Evolutionary conservation across 1,140 invertebrate genomes (phyloP), one percentile per base, ranked within the genome.

Genomic region (Ctenoplectra terminalis): DNA sequence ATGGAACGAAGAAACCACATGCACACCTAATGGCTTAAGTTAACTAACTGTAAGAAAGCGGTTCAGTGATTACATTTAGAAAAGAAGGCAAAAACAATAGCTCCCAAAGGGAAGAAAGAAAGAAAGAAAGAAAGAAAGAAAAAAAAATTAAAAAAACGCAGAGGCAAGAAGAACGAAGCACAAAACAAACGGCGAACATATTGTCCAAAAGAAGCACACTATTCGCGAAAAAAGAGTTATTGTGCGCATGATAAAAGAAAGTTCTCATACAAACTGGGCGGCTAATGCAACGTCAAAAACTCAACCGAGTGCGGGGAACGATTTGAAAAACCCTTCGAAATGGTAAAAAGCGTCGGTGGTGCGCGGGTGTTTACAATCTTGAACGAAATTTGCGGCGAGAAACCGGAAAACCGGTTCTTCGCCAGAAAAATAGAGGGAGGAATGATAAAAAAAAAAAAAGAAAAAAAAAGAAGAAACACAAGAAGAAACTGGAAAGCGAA

Each of bases 301-400:
- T 37, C 34, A 15, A 76, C 34, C 60, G 20, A n/a, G 71, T 23
- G 40, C 23, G 11, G 17, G 40, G 7, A 73, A 74, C 56, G 43
- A 61, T 74, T 66, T 29, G 73, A 54, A 76, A 60, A 66, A 64
- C 23, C 8, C 3, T 37, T 61, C 56, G 29, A 46, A 74, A 74
- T 74, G 29, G 9, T 74, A 37, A 50, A 63, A 63, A 48, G 50
- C 50, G 23, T 50, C n/a, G 20, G 20, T 34, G 23, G 6, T 4
- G 11, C 9, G 43, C 1, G 20, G 5, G 40, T 50, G 31, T 50
- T 74, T 63, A 37, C 8, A n/a, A 20, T 50, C 43, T 37, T 37
- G 15, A 63, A 26, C 31, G 15, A n/a, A 37, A 31, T 5, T 60
- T 40, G 1, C 23, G n/a, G 37, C 11, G 26, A 31, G 70, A 26